Evolutionary conservation across 2,113 vertebrate species (phyloP).

Genomic region (Carassius auratus): DNA sequence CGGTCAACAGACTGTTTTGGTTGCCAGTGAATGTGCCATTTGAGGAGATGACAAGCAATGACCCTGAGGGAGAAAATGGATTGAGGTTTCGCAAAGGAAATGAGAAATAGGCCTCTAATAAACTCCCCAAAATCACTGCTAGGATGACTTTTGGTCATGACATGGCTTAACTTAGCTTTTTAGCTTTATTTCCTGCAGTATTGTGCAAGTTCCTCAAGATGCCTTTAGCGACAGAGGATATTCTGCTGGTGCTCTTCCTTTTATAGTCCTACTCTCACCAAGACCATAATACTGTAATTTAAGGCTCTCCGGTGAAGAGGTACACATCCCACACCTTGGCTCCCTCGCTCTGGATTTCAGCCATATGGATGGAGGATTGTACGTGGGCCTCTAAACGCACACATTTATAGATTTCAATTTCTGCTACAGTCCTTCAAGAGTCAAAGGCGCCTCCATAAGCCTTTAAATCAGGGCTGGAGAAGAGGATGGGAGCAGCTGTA

Average conservation of each 20-base stretch:
- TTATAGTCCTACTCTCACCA: slow-evolving; percentile 23
- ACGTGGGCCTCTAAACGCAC: slow-evolving; percentile 26
- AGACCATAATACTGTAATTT: slow-evolving; percentile 33
- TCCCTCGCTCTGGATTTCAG: slow-evolving; percentile 17
- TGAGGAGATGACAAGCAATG: not conserved
- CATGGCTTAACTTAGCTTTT: slow-evolving; percentile 39
- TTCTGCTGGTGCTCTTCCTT: slow-evolving; percentile 37
- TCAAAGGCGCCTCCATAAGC: slow-evolving; percentile 43
- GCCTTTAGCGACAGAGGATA: slow-evolving; percentile 9
- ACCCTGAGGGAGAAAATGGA: slow-evolving; percentile 52
- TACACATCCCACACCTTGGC: slow-evolving; percentile 29
- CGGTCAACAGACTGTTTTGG: not conserved
- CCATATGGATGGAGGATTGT: slow-evolving; percentile 20
- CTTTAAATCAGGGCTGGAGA: slow-evolving; percentile 28
- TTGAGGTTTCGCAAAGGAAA: slow-evolving; percentile 29
- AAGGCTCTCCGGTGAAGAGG: slow-evolving; percentile 39
- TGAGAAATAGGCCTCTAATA: slow-evolving; percentile 54
- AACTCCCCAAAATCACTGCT: slow-evolving; percentile 36
- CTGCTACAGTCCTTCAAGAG: slow-evolving; percentile 31
- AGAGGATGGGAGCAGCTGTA: slow-evolving; percentile 22
- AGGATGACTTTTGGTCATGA: slow-evolving; percentile 34
- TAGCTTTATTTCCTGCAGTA: slow-evolving; percentile 25
- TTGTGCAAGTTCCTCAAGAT: slow-evolving; percentile 33
- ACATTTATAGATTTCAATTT: slow-evolving; percentile 45
- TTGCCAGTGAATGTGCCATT: not conserved